Evolutionary conservation across 2,888 invertebrate genomes (phyloP).

Genomic region (Chouioia cunea): DNA sequence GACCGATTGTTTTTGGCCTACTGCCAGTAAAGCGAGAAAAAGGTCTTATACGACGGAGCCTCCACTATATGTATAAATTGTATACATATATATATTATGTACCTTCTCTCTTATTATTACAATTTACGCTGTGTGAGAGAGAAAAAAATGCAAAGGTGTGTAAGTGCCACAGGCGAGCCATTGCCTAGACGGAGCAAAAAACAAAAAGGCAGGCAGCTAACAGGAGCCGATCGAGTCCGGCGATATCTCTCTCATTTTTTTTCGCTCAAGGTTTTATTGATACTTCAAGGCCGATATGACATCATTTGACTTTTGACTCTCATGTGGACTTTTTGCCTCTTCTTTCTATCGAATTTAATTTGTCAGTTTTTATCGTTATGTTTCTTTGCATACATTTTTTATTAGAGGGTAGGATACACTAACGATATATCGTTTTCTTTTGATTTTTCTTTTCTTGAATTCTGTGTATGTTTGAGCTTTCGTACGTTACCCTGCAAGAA

Average conservation of each 20-base stretch:
- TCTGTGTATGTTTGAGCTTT: conserved; percentile 6
- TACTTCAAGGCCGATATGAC: conserved; percentile 12
- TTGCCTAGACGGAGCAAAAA: too few relatives aligned
- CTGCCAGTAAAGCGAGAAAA: conserved; percentile 17
- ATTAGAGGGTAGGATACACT: neutral
- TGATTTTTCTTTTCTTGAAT: conserved; percentile 6
- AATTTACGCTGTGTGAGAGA: too few relatives aligned
- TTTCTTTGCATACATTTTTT: conserved; percentile 3
- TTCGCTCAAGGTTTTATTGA: conserved; percentile 33
- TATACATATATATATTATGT: conserved; percentile 4
- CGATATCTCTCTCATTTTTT: conserved; percentile 13
- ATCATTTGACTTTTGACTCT: conserved; percentile 37
- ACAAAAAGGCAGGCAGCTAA: neutral
- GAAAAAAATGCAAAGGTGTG: too few relatives aligned
- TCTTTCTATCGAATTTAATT: neutral
- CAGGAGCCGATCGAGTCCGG: conserved; percentile 34
- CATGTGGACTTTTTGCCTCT: neutral
- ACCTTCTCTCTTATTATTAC: neutral
- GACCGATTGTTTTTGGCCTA: conserved; percentile 41
- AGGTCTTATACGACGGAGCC: conserved; percentile 24
- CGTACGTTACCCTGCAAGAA: neutral
- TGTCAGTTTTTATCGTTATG: neutral
- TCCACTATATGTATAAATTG: conserved; percentile 22
- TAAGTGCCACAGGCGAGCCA: too few relatives aligned
- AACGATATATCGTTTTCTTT: neutral